Evolutionary conservation across 2,797 vertebrate species (phyloP), one percentile per base, ranked within the genome.

Genomic region (Liasis olivaceus): DNA sequence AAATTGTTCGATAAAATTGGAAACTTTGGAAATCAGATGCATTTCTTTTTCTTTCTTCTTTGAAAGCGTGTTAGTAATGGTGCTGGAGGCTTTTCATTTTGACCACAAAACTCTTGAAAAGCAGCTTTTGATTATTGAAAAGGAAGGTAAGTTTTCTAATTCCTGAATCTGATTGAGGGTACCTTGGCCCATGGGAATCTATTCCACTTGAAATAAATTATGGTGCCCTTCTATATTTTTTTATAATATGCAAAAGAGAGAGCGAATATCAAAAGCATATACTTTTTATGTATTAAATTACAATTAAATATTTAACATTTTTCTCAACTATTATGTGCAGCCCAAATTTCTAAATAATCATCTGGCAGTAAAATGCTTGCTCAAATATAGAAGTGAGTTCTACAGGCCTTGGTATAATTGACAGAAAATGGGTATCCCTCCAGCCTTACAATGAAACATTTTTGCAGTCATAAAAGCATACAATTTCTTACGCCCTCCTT

Each of bases 11-110:
- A 60, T 81, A 54, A 87, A 87, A 28, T 90, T 26, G 28, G 26
- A 31, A 5, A 20, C 14, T 66, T 91, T 13, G 9, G 1, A 1
- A 89, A 92, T 42, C 62, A 20, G 56, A 24, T 93, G 0, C 92
- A 7, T 94, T 64, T 31, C 36, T 31, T 20, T 5, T 8, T 17
- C n/a, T 31, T 31, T 7, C 13, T 20, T 12, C 2, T 91, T 93
- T 89, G 14, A n/a, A 96, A 99, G 99, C 96, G 97, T 99, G 95
- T 97, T 99, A 91, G 98, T 99, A 94, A 99, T 97, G 0, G 98
- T 99, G 85, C 97, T 99, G 92, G 99, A 99, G 91, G 98, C 99
- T 8, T 99, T 99, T 95, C 99, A 99, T 94, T 99, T 99, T 56
- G 99, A 99, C 97, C 96, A 98, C 51, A 94, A 98, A 95, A 99